A percentile compares a stretch with the other conserved stretches of the same genome.
Conservation (phyloP, 1,140 invertebrate genomes). For the Panagrolaimus sp. region DNA sequence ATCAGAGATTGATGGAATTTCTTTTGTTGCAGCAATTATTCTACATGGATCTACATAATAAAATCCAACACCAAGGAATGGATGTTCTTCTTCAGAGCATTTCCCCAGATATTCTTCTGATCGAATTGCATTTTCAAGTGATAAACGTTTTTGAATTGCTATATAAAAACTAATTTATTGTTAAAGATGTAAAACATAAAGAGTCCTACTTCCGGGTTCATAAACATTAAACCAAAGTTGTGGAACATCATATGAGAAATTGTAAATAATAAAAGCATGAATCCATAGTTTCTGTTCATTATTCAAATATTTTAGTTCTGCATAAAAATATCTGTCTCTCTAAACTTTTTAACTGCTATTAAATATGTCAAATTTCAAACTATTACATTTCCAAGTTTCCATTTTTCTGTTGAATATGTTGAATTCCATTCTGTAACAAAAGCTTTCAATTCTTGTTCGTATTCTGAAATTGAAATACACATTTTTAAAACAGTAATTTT, state of each 20-base stretch:
- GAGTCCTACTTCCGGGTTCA: neutral
- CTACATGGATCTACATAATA: constrained; percentile 45
- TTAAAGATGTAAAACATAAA: too few relatives aligned
- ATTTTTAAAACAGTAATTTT: neutral
- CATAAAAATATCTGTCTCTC: neutral
- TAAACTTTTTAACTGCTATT: neutral
- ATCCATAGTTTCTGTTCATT: neutral
- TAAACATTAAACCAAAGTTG: constrained; percentile 8
- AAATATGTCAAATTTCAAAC: too few relatives aligned
- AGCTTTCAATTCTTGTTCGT: neutral
- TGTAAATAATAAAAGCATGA: constrained; percentile 12
- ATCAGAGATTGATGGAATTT: neutral
- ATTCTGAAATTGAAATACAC: constrained; percentile 1
- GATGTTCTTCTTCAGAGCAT: constrained; percentile 28
- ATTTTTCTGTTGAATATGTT: neutral
- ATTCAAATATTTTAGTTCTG: neutral
- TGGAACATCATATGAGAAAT: neutral
- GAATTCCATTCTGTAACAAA: constrained; percentile 7
- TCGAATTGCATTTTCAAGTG: neutral
- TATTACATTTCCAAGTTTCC: neutral
- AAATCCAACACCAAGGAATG: constrained; percentile 40
- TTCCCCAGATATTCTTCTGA: neutral
- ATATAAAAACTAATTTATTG: neutral
- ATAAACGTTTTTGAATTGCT: neutral
- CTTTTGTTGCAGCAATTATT: constrained; percentile 16